These are phyloP conservation scores for Tetrapedia diversipes DNA, from an alignment of 2,888 invertebrate species.

Conservation along the genomic window DNA sequence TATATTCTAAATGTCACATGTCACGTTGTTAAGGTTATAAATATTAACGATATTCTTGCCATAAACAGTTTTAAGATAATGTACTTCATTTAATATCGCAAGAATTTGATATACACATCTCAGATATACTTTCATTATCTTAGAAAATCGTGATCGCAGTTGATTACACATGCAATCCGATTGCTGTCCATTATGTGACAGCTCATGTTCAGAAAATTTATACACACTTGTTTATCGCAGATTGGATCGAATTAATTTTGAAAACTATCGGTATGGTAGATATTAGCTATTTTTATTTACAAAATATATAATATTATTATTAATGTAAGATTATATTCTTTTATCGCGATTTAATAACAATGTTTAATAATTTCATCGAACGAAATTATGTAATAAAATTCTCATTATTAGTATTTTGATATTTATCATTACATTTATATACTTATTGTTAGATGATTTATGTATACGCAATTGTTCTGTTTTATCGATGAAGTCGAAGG, in stretches of 20 bases:
- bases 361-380: not conserved
- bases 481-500: conserved; percentile 29
- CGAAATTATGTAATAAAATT: not conserved
- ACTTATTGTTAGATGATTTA: conserved; percentile 16
- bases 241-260: not conserved
- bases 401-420: not conserved
- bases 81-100: conserved; percentile 13
- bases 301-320: not conserved
- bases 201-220: not conserved
- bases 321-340: not conserved
- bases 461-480: not conserved
- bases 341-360: not conserved
- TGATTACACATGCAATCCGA: conserved; percentile 29
- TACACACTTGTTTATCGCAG: not conserved
- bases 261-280: conserved; percentile 22
- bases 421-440: not conserved
- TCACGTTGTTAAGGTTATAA: conserved; percentile 32
- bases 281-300: conserved; percentile 10
- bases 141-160: conserved; percentile 8
- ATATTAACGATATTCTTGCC: not conserved
- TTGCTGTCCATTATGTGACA: conserved; percentile 37
- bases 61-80: conserved; percentile 19
- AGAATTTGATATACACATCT: conserved; percentile 26
- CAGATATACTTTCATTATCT: conserved; percentile 55
- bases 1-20: conserved; percentile 27